Evolutionary conservation across 2,888 invertebrate genomes (phyloP).

Genomic region (Limnephilus lunatus): DNA sequence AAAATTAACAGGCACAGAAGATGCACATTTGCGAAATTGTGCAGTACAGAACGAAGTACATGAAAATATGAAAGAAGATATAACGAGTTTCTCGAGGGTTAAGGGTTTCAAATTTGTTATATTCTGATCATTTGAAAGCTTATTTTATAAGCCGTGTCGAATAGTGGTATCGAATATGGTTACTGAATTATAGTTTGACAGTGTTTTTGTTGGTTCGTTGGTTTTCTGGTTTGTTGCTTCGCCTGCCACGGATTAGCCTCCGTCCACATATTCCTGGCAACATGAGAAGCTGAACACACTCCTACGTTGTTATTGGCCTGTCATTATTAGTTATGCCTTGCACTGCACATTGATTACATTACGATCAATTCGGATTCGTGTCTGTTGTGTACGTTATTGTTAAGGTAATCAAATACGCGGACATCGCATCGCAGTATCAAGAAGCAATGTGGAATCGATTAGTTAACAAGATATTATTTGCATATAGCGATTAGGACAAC

Average conservation of each 20-base stretch:
- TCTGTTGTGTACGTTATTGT: not conserved
- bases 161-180: not conserved
- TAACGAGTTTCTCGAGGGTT: not conserved
- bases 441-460: not conserved
- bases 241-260: not conserved
- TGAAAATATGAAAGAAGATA: no score
- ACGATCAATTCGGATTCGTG: constrained; percentile 6
- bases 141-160: not conserved
- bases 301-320: constrained; percentile 20
- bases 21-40: not conserved
- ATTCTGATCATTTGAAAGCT: not conserved
- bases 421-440: not conserved
- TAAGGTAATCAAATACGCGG: not conserved
- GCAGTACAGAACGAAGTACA: not conserved
- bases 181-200: not conserved
- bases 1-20: not conserved
- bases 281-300: not conserved
- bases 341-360: constrained; percentile 6
- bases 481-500: not conserved
- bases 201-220: not conserved
- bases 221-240: not conserved
- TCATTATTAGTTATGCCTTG: constrained; percentile 12
- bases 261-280: not conserved
- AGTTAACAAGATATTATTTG: not conserved
- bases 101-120: not conserved